Evolutionary conservation across 1,140 invertebrate genomes (phyloP).

Genomic region (Spodoptera frugiperda): DNA sequence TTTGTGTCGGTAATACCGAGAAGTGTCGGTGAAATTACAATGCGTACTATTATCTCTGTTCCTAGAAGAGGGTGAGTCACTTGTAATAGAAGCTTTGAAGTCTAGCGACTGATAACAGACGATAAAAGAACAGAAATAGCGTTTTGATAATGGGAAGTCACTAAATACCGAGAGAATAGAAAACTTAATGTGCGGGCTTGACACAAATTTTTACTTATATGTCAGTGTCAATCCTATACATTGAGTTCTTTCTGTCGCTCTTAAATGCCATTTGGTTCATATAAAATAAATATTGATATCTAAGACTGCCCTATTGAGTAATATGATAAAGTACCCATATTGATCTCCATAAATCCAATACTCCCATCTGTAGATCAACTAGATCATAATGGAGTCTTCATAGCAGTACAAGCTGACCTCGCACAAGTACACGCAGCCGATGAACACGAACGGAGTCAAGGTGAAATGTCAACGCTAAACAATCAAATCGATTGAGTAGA

Average conservation of each 20-base stretch:
- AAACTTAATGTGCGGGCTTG: too few species aligned
- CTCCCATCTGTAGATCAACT: not conserved
- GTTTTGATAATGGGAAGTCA: too few species aligned
- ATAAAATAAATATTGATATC: not conserved
- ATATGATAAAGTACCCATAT: not conserved
- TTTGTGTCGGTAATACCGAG: not conserved
- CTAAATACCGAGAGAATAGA: too few species aligned
- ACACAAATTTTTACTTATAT: too few species aligned
- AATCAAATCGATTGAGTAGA: constrained; percentile 48
- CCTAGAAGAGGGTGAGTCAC: constrained; percentile 3
- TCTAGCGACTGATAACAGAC: constrained; percentile 5
- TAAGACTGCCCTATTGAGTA: not conserved
- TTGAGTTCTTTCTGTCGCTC: too few species aligned
- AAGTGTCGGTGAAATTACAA: constrained; percentile 19
- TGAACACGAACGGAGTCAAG: constrained; percentile 56
- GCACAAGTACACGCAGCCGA: constrained; percentile 9
- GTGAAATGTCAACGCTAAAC: constrained; percentile 61
- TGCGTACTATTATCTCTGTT: not conserved
- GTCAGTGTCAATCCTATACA: too few species aligned
- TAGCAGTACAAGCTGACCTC: constrained; percentile 5
- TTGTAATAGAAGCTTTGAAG: not conserved
- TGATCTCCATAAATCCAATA: not conserved
- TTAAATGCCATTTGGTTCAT: too few species aligned
- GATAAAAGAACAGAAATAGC: not conserved
- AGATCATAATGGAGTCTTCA: not conserved